A percentile compares a stretch with the other conserved stretches of the same genome.
phyloP scores from a whole-genome alignment of 37 sponge, comb jelly and placozoan species.

The Agelas oroides region DNA sequence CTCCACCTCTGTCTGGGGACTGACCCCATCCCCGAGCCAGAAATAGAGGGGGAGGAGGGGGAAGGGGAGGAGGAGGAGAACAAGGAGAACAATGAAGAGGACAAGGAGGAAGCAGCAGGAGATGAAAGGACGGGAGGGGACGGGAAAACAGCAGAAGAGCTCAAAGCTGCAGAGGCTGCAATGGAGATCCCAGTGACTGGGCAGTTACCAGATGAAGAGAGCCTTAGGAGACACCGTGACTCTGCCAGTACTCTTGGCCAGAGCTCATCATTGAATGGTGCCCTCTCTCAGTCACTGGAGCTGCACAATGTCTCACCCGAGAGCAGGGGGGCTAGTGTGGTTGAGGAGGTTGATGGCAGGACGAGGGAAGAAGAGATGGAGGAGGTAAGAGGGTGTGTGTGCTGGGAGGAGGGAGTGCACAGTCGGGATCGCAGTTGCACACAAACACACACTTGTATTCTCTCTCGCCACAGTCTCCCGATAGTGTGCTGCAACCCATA shows the following conservation, averaged over 20 bases:
- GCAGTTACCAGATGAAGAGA: constrained; percentile 13
- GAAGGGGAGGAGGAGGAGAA: constrained; percentile 20
- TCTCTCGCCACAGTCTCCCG: constrained; percentile 15
- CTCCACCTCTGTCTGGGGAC: constrained; percentile 72
- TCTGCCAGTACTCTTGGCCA: constrained; percentile 20
- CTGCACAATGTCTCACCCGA: neutral
- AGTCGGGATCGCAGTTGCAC: constrained; percentile 23
- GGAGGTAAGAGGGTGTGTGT: neutral
- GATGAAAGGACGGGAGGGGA: neutral
- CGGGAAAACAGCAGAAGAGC: neutral
- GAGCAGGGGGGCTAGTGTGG: no score
- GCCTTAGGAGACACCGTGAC: constrained; percentile 15
- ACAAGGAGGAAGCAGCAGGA: constrained; percentile 6
- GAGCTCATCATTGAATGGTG: neutral
- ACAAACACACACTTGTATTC: constrained; percentile 42
- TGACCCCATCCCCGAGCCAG: constrained; percentile 46
- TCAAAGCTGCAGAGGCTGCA: neutral
- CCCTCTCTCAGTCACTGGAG: neutral
- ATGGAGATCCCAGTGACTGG: neutral
- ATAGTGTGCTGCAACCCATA: neutral
- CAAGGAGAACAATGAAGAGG: constrained; percentile 21
- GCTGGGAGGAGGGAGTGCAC: neutral
- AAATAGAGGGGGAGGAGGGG: constrained; percentile 20
- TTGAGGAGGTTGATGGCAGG: no score
- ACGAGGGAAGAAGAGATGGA: neutral